Evolutionary conservation across 2,797 vertebrate genomes (phyloP), one percentile per base, ranked within the genome.

Genomic region (Botia almorhae): DNA sequence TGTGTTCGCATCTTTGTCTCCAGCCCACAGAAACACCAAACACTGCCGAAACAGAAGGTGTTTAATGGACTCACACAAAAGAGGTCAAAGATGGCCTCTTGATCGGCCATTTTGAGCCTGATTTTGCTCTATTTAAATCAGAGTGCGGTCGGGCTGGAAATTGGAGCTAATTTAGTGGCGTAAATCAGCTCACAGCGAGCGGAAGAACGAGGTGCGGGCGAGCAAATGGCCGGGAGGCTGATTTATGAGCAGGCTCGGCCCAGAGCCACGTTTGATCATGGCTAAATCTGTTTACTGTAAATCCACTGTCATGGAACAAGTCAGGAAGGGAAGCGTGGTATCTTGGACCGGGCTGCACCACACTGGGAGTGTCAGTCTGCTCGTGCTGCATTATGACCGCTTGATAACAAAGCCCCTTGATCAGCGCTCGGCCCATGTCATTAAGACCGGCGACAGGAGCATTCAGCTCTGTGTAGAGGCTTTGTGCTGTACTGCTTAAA

Each of bases 271-370:
- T 87, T 87, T 88, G 89, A 89, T 88, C 86, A 85, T 75, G 72
- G 71, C 82, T 76, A 87, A 89, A 89, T 89, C 84, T 88, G 87
- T 88, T 88, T 87, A 87, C 73, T 29, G 63, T 88, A 87, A 89
- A 89, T 89, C 82, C 46, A 46, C 67, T 83, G 85, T 84, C 84
- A 74, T 7, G 2, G 76, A 79, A 83, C 73, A 19, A 74, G 82
- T 80, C 76, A 70, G 43, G 71, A 80, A 80, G 56, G 69, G 82
- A 82, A 69, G 81, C 77, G 76, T 80, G 50, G 64, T 58, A 36
- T 87, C 73, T 71, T 69, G 76, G 79, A 43, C n/a, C 33, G 39
- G 33, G 51, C 63, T 46, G 14, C 29, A 7, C 51, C 4, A 23
- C 1, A 13, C 4, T 1, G 56, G 79, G 79, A 68, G 76, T 33